Conservation (phyloP, 2,888 invertebrate species). For the Leptarthrus brevirostris region DNA sequence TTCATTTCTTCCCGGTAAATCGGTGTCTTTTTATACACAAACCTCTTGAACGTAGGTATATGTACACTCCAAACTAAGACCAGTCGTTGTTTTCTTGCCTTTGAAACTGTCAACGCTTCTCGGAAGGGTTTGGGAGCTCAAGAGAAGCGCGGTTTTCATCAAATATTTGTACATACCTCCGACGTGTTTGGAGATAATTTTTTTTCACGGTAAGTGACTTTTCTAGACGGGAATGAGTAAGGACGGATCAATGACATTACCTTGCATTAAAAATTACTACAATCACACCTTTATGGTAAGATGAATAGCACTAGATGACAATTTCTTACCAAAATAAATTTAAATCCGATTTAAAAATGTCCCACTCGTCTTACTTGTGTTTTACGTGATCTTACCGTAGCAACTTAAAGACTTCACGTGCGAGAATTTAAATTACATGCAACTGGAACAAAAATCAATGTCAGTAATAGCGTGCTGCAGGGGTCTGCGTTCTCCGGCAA, state of each 20-base stretch:
- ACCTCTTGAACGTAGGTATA: too few species aligned
- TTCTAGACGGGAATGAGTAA: not conserved
- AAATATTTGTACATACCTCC: not conserved
- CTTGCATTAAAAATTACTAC: not conserved
- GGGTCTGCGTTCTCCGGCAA: too few species aligned
- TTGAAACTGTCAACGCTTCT: not conserved
- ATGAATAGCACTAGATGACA: not conserved
- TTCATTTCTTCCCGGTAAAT: not conserved
- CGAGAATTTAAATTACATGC: too few species aligned
- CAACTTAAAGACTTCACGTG: too few species aligned
- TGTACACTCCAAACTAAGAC: not conserved
- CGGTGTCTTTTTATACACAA: too few species aligned
- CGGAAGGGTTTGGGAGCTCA: not conserved
- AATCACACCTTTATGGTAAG: not conserved
- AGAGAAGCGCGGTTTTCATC: not conserved
- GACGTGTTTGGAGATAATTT: not conserved
- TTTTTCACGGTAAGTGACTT: not conserved
- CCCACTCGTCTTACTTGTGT: not conserved
- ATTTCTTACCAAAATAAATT: not conserved
- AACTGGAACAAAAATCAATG: too few species aligned
- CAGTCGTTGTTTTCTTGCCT: not conserved
- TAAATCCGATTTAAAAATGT: not conserved
- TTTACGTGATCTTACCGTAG: too few species aligned
- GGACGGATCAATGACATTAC: not conserved
- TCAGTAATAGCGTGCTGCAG: too few species aligned